Evolutionary conservation across 1,140 invertebrate genomes (phyloP).

Genomic region (Meloidogyne hapla): DNA sequence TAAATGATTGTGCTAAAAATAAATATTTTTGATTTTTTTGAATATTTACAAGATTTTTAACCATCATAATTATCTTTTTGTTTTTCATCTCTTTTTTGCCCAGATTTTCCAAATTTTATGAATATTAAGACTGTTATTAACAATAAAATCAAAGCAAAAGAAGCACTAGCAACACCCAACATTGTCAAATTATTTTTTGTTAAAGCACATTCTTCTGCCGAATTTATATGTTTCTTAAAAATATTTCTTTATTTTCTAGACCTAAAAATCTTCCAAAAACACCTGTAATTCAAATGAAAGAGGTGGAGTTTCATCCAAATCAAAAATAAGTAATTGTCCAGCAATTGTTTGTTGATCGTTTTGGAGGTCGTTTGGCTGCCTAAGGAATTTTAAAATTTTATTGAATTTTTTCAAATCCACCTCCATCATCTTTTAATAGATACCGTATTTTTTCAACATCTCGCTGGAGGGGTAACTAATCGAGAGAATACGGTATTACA

Average conservation of each 20-base stretch:
- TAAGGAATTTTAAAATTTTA: conserved; percentile 34
- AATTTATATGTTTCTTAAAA: not conserved
- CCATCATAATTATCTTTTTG: too few species aligned
- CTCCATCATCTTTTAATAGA: too few species aligned
- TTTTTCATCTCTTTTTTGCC: not conserved
- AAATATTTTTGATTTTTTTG: too few species aligned
- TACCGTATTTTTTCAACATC: too few species aligned
- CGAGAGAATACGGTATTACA: too few species aligned
- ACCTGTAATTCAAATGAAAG: conserved; percentile 13
- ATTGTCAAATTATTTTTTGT: conserved; percentile 42
- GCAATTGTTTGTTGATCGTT: conserved; percentile 57
- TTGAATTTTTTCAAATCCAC: not conserved
- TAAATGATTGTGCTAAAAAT: too few species aligned
- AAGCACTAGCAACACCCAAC: conserved; percentile 23
- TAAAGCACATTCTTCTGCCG: conserved; percentile 36
- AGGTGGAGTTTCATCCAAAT: conserved; percentile 61
- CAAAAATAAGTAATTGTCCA: conserved; percentile 59
- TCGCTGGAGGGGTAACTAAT: too few species aligned
- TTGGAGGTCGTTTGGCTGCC: conserved; percentile 35
- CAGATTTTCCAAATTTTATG: not conserved
- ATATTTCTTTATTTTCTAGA: conserved; percentile 1
- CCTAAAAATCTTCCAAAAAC: not conserved
- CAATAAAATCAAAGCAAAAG: conserved; percentile 23
- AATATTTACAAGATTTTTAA: too few species aligned
- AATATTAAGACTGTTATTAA: conserved; percentile 29